phyloP scores from a whole-genome alignment of 2,797 vertebrate genomes.

The Hapalemur alaotrensis region DNA sequence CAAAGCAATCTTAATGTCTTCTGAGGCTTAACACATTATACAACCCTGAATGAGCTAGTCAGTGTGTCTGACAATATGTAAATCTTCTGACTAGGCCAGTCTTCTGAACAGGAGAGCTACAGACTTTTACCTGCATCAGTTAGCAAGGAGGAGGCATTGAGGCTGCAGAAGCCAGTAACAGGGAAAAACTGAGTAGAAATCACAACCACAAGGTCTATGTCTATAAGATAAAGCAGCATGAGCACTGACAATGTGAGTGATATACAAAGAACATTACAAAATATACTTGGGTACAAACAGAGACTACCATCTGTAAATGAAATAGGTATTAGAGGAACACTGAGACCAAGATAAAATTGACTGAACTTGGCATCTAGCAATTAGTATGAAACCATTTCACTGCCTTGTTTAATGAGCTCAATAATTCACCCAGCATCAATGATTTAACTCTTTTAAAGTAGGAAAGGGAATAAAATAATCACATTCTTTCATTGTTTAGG shows the following conservation, averaged over 20 bases:
- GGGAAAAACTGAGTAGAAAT: not conserved
- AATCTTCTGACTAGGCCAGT: slow-evolving; percentile 14
- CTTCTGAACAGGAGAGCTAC: slow-evolving; percentile 28
- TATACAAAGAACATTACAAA: slow-evolving; percentile 26
- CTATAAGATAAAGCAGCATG: not conserved
- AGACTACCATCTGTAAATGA: slow-evolving; percentile 6
- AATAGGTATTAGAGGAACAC: not conserved
- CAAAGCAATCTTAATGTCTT: slow-evolving; percentile 26
- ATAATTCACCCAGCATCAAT: slow-evolving; percentile 20
- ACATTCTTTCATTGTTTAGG: not conserved
- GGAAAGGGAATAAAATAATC: slow-evolving; percentile 43
- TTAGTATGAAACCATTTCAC: slow-evolving; percentile 39
- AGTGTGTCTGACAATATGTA: slow-evolving; percentile 1
- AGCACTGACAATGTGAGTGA: not conserved
- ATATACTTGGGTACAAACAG: slow-evolving; percentile 9
- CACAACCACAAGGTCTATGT: not conserved
- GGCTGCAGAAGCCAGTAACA: slow-evolving; percentile 31
- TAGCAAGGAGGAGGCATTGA: not conserved
- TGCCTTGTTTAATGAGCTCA: not conserved
- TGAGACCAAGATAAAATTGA: slow-evolving; percentile 41
- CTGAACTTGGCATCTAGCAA: slow-evolving; percentile 12
- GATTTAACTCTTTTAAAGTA: slow-evolving; percentile 22
- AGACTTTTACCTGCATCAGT: not conserved
- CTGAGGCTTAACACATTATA: slow-evolving; percentile 20
- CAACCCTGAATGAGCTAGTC: slow-evolving; percentile 33